phyloP scores from a whole-genome alignment of 2,113 vertebrate species.

The Mirounga angustirostris region DNA sequence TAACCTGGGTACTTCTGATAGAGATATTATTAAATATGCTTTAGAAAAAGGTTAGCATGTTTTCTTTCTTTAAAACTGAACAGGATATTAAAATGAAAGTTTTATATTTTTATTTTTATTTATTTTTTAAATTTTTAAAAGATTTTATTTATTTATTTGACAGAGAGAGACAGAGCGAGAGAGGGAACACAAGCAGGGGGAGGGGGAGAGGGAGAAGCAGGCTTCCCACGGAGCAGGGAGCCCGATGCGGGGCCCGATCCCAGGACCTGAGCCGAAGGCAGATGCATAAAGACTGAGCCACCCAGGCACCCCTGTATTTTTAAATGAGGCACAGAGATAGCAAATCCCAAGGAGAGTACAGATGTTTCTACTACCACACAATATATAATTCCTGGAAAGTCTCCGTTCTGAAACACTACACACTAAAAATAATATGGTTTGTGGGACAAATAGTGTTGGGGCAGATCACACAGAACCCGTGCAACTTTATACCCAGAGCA shows the following conservation, averaged over 20 bases:
- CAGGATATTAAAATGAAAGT: not conserved
- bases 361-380: not conserved
- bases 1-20: not conserved
- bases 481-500: not conserved
- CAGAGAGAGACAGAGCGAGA: no score
- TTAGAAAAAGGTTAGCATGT: not conserved
- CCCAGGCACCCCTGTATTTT: not conserved
- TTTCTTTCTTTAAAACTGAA: not conserved
- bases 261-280: no score
- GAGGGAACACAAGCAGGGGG: no score
- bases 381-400: not conserved
- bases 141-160: no score
- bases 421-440: not conserved
- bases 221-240: no score
- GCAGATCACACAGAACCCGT: not conserved
- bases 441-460: not conserved
- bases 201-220: no score
- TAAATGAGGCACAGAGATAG: not conserved
- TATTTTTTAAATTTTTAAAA: no score
- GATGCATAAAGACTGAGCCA: no score
- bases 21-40: not conserved
- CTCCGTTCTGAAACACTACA: constrained; percentile 1
- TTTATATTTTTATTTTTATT: not conserved
- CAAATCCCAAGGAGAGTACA: not conserved
- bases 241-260: no score